Conservation (phyloP, 2,888 invertebrate genomes). For the Oasisia sp. region DNA sequence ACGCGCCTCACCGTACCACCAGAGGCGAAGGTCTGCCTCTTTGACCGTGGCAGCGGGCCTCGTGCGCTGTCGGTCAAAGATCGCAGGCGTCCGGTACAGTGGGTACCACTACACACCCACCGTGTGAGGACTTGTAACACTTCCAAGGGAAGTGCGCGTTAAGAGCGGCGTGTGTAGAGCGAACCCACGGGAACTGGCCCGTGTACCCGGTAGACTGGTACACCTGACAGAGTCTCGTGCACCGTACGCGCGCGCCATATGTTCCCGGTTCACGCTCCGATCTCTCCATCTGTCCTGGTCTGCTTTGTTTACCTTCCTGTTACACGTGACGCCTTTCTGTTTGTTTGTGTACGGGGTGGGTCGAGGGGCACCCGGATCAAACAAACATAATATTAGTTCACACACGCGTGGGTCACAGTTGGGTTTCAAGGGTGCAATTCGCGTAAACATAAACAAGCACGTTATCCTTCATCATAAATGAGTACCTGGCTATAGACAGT, state of each 20-base stretch:
- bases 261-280: not conserved
- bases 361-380: not conserved
- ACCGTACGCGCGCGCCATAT: not conserved
- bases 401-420: not conserved
- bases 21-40: not conserved
- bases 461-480: no score
- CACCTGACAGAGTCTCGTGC: not conserved
- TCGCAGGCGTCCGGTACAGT: not conserved
- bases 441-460: no score
- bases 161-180: not conserved
- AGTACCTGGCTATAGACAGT: no score
- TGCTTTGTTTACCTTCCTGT: not conserved
- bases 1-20: not conserved
- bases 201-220: not conserved
- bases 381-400: not conserved
- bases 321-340: not conserved
- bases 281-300: not conserved
- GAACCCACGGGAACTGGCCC: not conserved
- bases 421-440: no score
- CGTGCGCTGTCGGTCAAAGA: not conserved
- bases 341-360: not conserved
- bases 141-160: not conserved
- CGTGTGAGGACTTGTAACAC: not conserved
- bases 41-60: not conserved
- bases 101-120: not conserved